These are phyloP conservation scores for Octonoba sinensis DNA, from an alignment of 2,888 invertebrate genomes.

Conservation along the genomic window DNA sequence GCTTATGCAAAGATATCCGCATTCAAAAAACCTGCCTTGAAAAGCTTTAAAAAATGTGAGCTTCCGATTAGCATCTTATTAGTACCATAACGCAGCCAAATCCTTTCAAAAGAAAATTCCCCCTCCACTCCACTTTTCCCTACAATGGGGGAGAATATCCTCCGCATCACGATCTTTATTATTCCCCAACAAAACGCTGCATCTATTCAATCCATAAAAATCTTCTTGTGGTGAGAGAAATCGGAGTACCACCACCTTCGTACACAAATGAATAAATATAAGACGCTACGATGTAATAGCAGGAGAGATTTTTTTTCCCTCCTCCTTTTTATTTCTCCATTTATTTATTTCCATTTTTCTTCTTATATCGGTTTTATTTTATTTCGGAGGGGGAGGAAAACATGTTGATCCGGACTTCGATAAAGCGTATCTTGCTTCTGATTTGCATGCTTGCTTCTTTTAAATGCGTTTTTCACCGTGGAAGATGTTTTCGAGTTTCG, in stretches of 20 bases:
- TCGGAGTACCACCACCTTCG: constrained; percentile 20
- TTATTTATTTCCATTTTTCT: constrained; percentile 16
- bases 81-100: constrained; percentile 36
- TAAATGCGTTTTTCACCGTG: constrained; percentile 28
- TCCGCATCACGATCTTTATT: constrained; percentile 38
- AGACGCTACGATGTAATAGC: constrained; percentile 36
- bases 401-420: constrained; percentile 52
- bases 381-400: constrained; percentile 5
- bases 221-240: constrained; percentile 32
- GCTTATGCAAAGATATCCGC: too few relatives aligned
- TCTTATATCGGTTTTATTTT: background rate
- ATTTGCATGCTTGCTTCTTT: constrained; percentile 38
- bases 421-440: constrained; percentile 46
- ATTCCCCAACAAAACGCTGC: constrained; percentile 33
- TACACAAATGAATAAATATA: constrained; percentile 60
- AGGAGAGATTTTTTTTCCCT: constrained; percentile 22
- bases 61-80: constrained; percentile 61
- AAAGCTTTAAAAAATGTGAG: constrained; percentile 14
- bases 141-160: constrained; percentile 3
- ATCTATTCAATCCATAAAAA: constrained; percentile 37
- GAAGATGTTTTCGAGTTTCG: constrained; percentile 36
- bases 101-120: constrained; percentile 30
- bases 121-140: constrained; percentile 5
- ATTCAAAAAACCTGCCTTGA: background rate
- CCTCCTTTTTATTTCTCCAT: constrained; percentile 7